phyloP scores from a whole-genome alignment of 2,113 vertebrate species.

The Zingel zingel region DNA sequence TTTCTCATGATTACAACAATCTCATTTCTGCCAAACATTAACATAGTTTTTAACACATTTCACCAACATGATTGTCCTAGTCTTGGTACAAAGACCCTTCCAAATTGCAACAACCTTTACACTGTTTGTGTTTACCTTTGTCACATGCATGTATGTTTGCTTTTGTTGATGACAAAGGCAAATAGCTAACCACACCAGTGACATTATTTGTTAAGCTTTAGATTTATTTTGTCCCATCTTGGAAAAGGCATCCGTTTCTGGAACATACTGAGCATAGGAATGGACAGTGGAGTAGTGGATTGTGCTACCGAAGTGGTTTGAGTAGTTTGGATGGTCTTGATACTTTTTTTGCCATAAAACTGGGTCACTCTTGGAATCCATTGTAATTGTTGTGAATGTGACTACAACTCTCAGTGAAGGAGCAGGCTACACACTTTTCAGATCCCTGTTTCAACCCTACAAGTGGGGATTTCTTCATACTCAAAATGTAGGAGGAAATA shows the following conservation, averaged over 20 bases:
- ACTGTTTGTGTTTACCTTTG: slow-evolving; percentile 24
- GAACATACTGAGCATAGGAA: neutral
- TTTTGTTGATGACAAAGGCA: neutral
- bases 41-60: neutral
- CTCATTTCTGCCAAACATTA: neutral
- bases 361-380: slow-evolving; percentile 16
- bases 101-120: neutral
- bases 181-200: neutral
- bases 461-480: slow-evolving; percentile 15
- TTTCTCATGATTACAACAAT: too few relatives aligned
- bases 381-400: slow-evolving; percentile 1
- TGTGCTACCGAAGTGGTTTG: neutral
- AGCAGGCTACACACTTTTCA: neutral
- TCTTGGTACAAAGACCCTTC: neutral
- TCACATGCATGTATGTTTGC: slow-evolving; percentile 12
- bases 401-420: neutral
- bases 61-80: neutral
- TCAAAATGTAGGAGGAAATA: neutral
- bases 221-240: neutral
- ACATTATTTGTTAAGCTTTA: neutral
- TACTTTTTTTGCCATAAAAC: neutral
- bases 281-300: neutral
- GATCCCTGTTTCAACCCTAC: slow-evolving; percentile 1
- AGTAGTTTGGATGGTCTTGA: neutral
- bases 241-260: neutral